These are phyloP conservation scores for Diadophis punctatus DNA, from an alignment of 2,113 vertebrate species.

Conservation along the genomic window DNA sequence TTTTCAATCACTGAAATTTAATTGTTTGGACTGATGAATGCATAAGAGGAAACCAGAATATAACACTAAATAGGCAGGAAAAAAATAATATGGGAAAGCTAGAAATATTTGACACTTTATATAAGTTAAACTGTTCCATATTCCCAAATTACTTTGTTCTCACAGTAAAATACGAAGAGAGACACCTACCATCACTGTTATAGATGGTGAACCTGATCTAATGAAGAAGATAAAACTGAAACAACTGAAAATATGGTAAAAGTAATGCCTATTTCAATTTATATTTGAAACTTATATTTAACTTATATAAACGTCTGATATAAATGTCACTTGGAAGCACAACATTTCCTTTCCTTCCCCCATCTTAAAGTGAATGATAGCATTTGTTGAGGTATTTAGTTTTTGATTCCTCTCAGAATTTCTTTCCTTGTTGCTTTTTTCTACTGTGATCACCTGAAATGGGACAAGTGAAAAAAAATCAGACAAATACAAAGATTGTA, in stretches of 20 bases:
- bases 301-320: background rate
- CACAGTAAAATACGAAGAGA: background rate
- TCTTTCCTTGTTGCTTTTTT: background rate
- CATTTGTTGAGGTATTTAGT: background rate
- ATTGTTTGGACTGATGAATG: background rate
- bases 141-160: background rate
- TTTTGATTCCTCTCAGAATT: background rate
- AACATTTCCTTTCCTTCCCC: background rate
- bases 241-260: background rate
- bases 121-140: background rate
- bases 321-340: background rate
- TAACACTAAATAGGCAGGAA: background rate
- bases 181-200: background rate
- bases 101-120: background rate
- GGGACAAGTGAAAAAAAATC: background rate
- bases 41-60: background rate
- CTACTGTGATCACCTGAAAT: background rate
- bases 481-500: background rate
- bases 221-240: background rate
- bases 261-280: background rate
- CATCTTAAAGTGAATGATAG: background rate
- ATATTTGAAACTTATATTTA: background rate
- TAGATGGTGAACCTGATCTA: background rate
- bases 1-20: background rate
- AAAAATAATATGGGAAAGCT: background rate